Conservation (phyloP, 2,888 invertebrate species). For the Melanostoma scalare region DNA sequence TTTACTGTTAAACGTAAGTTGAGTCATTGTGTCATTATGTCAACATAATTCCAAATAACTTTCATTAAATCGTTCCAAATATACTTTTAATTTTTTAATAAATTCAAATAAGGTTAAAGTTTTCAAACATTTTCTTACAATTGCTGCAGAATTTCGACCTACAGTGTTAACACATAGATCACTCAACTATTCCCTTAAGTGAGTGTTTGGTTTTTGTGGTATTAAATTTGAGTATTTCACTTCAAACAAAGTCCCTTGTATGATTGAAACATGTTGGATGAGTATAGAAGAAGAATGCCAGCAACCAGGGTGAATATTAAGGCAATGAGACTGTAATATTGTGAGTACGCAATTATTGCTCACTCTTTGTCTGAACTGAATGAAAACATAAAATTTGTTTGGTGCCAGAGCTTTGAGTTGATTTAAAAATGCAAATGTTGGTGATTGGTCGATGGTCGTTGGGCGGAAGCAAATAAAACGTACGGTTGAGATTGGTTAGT, state of each 20-base stretch:
- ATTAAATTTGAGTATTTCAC: neutral
- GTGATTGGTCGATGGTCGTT: slow-evolving; percentile 59
- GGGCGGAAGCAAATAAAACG: slow-evolving; percentile 67
- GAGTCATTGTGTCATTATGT: too few species aligned
- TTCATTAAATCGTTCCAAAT: too few species aligned
- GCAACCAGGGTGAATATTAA: too few species aligned
- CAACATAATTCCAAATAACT: too few species aligned
- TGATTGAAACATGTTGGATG: slow-evolving; percentile 12
- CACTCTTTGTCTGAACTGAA: slow-evolving; percentile 46
- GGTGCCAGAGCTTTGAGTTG: slow-evolving; percentile 62
- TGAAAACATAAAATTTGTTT: slow-evolving; percentile 31
- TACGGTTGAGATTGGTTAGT: slow-evolving; percentile 68
- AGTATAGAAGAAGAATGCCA: too few species aligned
- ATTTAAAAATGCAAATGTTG: slow-evolving; percentile 58
- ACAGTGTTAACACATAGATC: too few species aligned
- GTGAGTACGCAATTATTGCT: slow-evolving; percentile 36
- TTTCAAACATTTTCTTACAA: too few species aligned
- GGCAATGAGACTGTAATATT: slow-evolving; percentile 45
- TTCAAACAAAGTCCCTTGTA: neutral
- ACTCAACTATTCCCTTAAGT: too few species aligned
- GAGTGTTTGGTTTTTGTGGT: neutral
- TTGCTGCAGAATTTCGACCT: too few species aligned
- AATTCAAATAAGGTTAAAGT: too few species aligned
- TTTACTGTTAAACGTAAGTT: too few species aligned
- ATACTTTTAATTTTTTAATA: too few species aligned